These are phyloP conservation scores for human (Homo sapiens) DNA, from an alignment of 2,113 vertebrate species.

Conservation along the genomic window DNA sequence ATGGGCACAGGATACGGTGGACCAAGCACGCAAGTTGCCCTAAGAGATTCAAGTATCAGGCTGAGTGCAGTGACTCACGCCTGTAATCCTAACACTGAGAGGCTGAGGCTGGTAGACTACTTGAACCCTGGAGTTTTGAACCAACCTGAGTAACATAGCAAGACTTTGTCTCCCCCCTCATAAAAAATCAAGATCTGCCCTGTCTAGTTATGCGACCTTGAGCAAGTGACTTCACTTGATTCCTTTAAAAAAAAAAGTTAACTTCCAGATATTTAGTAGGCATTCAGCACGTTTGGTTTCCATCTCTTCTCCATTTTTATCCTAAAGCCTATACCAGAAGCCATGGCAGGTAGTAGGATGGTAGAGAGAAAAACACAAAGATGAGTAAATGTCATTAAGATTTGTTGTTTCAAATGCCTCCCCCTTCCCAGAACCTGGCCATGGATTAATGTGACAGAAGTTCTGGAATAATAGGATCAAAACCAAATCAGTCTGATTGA, in stretches of 20 bases:
- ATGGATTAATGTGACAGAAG: neutral
- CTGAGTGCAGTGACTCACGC: too few species aligned
- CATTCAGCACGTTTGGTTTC: neutral
- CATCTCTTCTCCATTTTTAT: neutral
- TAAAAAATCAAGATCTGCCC: neutral
- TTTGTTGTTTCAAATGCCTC: neutral
- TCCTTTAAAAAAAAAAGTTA: neutral
- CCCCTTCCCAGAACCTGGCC: neutral
- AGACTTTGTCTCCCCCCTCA: too few species aligned
- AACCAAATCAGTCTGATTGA: neutral
- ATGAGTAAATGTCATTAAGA: neutral
- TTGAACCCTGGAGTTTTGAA: too few species aligned
- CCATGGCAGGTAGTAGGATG: neutral
- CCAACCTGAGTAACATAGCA: too few species aligned
- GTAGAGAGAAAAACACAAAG: neutral
- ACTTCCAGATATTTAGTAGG: too few species aligned
- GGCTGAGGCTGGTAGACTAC: too few species aligned
- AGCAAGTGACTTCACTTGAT: neutral
- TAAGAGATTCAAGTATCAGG: neutral
- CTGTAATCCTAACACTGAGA: too few species aligned
- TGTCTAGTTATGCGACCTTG: neutral
- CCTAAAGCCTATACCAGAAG: neutral
- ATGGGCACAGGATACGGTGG: too few species aligned
- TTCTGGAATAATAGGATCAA: neutral
- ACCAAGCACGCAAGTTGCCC: accelerated